Evolutionary conservation across 2,888 invertebrate species (phyloP), one percentile per base, ranked within the genome.

Genomic region (Macrosoma leucophasiata): DNA sequence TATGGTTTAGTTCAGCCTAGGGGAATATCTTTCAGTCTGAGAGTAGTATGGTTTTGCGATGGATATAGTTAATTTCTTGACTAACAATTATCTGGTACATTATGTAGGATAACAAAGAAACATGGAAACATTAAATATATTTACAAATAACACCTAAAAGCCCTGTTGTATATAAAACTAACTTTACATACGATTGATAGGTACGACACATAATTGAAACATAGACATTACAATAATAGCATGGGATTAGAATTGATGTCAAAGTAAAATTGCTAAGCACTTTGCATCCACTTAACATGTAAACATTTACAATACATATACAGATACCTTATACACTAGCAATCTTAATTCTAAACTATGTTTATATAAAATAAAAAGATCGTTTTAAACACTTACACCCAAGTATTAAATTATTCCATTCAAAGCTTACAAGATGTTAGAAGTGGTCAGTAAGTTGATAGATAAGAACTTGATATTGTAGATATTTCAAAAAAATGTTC

Each of bases 331-430:
- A n/a, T n/a, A n/a, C n/a, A n/a, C n/a, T n/a, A n/a, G n/a, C n/a
- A n/a, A n/a, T 48, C 24, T 40, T 36, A 43, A 43, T 29, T 37
- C 39, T 58, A 57, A 43, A 48, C 55, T 50, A 44, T 51, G 56
- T 46, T 42, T 44, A 59, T 56, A 53, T 56, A 53, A 65, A 62
- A 56, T 62, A 57, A 54, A 55, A 35, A 19, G 38, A 36, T 36
- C 30, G 36, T 25, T 24, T 58, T 55, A 55, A 59, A 59, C 62
- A 58, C 57, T 60, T 62, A 66, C 38, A 53, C 32, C 31, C 33
- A 55, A 36, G 39, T 52, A 57, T 62, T 61, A 58, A 62, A 62
- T 39, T 63, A 62, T 61, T 67, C 60, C 59, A 66, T 61, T 61
- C 61, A 48, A 55, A 45, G 32, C n/a, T n/a, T n/a, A n/a, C n/a